A percentile compares a stretch with the other conserved stretches of the same genome.
Evolutionary conservation across 2,888 invertebrate genomes (phyloP).

Genomic region (Frankliniella intonsa): DNA sequence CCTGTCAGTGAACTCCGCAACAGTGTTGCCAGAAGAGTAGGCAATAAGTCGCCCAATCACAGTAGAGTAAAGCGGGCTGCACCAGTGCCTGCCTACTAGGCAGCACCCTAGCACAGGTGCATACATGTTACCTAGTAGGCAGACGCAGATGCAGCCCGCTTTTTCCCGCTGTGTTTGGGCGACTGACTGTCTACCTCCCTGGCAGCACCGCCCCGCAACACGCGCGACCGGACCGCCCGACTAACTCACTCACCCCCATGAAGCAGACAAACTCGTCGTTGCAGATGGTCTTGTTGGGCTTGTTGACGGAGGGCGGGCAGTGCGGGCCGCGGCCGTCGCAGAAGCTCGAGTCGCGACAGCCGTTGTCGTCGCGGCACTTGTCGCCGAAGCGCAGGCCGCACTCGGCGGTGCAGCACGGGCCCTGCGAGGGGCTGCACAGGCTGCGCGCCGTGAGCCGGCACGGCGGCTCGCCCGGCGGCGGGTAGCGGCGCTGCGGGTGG

Average conservation of each 20-base stretch:
- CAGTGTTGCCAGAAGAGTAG: too few species aligned
- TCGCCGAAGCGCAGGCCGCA: conserved; percentile 81
- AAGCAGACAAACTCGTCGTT: conserved; percentile 96
- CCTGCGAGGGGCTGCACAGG: conserved; percentile 78
- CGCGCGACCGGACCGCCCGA: too few species aligned
- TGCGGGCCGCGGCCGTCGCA: conserved; percentile 85
- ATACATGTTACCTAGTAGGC: too few species aligned
- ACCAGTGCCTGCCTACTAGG: too few species aligned
- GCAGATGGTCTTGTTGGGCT: conserved; percentile 91
- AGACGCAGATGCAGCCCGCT: too few species aligned
- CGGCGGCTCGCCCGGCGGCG: conserved; percentile 71
- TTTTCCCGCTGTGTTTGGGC: too few species aligned
- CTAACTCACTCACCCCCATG: conserved; percentile 77
- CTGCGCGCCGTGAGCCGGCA: conserved; percentile 79
- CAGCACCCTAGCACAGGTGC: too few species aligned
- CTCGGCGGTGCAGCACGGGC: conserved; percentile 89
- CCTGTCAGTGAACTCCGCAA: too few species aligned
- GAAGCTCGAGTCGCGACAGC: conserved; percentile 86
- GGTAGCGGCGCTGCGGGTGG: conserved; percentile 79
- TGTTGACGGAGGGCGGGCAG: conserved; percentile 89
- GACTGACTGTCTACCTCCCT: too few species aligned
- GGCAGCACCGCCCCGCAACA: too few species aligned
- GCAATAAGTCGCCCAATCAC: too few species aligned
- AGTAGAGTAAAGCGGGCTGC: too few species aligned
- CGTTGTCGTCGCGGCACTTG: conserved; percentile 89